Conservation (phyloP, 2,888 invertebrate species). For the Euplexia lucipara region DNA sequence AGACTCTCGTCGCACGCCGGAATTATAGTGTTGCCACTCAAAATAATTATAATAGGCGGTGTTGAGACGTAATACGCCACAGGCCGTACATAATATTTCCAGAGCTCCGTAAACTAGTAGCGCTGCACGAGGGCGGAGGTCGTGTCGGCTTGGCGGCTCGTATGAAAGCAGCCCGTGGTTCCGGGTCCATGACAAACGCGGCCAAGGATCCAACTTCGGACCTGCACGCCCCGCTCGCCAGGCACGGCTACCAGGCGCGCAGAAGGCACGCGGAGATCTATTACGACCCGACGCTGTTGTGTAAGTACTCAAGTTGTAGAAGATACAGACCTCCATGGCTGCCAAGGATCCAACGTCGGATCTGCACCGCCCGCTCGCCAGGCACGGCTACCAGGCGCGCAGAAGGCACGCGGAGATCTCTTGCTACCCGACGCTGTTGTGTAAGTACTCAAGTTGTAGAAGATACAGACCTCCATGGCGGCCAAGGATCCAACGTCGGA, state of each 20-base stretch:
- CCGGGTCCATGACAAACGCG: conserved; percentile 67
- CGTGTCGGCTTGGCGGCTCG: conserved; percentile 68
- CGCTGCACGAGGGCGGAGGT: conserved; percentile 76
- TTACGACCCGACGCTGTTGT: conserved; percentile 78
- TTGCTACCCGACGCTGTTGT: conserved; percentile 78
- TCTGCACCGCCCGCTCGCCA: conserved; percentile 92
- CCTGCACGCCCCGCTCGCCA: conserved; percentile 92
- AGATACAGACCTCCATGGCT: too few species aligned
- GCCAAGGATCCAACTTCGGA: conserved; percentile 91
- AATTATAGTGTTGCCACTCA: too few species aligned
- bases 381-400: conserved; percentile 93
- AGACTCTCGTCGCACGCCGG: too few species aligned
- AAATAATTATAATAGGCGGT: too few species aligned
- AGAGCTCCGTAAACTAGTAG: conserved; percentile 83
- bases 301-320: conserved; percentile 56
- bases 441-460: conserved; percentile 56
- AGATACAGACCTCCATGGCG: too few species aligned
- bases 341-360: conserved; percentile 91
- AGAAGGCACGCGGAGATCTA: conserved; percentile 90
- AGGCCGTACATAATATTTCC: conserved; percentile 17
- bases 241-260: conserved; percentile 93
- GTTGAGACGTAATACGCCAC: too few species aligned
- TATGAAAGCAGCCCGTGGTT: conserved; percentile 73
- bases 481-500: conserved; percentile 91
- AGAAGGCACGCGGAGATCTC: conserved; percentile 90